Base-by-base conservation (phyloP, 2,797 vertebrate genomes). In the Trachurus trachurus region DNA sequence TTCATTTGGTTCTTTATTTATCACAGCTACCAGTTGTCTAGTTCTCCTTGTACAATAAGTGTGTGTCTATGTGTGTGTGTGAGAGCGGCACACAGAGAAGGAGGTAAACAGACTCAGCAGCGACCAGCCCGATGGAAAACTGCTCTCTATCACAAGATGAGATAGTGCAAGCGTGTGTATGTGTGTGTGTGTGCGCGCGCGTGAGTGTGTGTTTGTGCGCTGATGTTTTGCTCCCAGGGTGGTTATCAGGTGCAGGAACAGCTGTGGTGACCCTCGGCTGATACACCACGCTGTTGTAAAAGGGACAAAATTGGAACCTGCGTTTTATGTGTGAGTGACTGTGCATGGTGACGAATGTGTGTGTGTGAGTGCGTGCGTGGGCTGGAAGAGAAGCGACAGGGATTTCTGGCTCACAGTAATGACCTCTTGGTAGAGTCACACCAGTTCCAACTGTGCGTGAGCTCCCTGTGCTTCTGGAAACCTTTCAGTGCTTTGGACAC, bases 161-260 rank as follows among this genome's bases (percentile, higher is more conserved):
- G 90, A 91, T 78, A n/a, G n/a, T n/a, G n/a, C n/a, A n/a, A n/a
- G n/a, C n/a, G n/a, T n/a, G n/a, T n/a, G n/a, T n/a, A n/a, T n/a
- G n/a, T n/a, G n/a, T n/a, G n/a, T 76, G 15, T 6, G 52, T 12
- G 72, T 78, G 80, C 76, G 12, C 5, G 52, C 10, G 72, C 76
- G 78, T 74, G 47, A 68, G 68, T 71, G 65, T 73, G 71, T 69
- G 80, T 71, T 44, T 66, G 64, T 64, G 62, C 26, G 57, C n/a
- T 52, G 57, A 57, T 37, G 50, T 64, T 87, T 80, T 4, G 10
- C 82, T 90, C 81, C 71, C 75, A 88, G 42, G 79, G 80, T 85
- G 70, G 65, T 90, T 92, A 92, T 92, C 88, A 86, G 87, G 50
- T 57, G 61, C 53, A 87, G 74, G 78, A 89, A 84, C 78, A 77